Base-by-base conservation (phyloP, 2,797 vertebrate species). In the Coilia nasus region DNA sequence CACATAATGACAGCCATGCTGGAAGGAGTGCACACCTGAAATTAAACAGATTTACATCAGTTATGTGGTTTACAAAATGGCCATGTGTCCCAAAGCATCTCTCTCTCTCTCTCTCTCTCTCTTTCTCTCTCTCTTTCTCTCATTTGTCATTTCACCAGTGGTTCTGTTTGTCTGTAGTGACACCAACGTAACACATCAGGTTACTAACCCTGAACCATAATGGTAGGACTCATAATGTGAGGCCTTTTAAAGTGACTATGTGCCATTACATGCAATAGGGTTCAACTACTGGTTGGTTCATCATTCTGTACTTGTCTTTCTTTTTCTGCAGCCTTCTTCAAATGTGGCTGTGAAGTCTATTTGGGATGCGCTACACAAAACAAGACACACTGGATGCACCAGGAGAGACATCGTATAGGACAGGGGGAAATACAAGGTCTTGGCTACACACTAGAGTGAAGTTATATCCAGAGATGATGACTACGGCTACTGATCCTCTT, bases 81-180 rank as follows among this genome's bases (percentile, higher is more conserved):
- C 31, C 28, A 41, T 71, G 14, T 31, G 25, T 31, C 64, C 14
- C 14, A 71, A 2, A 41, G 14, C 50, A 54, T 3, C 50, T 54
- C 50, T 54, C 50, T 54, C 50, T 75, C 59, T 62, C 44, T 67
- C 6, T 41, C 64, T 50, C 25, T 19, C 25, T 60, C 41, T 75
- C 25, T 85, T 21, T 81, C 64, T 83, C 84, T 82, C 83, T 83
- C 64, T 67, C 82, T 64, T 46, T 83, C 44, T 86, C 80, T 35
- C 59, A 35, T 46, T 50, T 83, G 57, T 60, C 62, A 54, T 3
- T 54, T 3, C 50, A 9, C 9, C 50, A 10, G 2, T 3, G 9
- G 14, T 41, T 54, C 50, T 54, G 50, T 54, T 54, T 54, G 14
- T 54, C 7, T 14, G 35, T 41, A 41, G 35, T 54, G 7, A 54